Conservation (phyloP, 2,797 vertebrate species). For the Scleropages formosus region DNA sequence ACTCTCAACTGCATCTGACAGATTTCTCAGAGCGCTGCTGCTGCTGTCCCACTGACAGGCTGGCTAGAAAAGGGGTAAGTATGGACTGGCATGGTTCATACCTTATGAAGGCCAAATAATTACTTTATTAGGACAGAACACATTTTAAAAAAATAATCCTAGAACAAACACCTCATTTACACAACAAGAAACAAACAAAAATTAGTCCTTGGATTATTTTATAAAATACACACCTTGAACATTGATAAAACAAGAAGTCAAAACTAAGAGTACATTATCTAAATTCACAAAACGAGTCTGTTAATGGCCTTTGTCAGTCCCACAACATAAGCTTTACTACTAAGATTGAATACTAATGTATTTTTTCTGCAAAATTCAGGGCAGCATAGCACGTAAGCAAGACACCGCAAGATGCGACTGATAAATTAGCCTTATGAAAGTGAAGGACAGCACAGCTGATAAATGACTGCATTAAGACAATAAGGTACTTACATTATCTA, state of each 20-base stretch:
- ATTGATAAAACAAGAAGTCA: not conserved
- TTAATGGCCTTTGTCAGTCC: no score
- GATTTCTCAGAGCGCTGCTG: not conserved
- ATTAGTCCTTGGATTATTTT: no score
- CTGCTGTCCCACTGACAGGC: not conserved
- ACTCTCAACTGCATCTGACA: not conserved
- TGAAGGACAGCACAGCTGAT: not conserved
- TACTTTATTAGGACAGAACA: not conserved
- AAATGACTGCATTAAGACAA: constrained; percentile 1
- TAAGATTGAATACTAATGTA: no score
- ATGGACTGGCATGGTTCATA: not conserved
- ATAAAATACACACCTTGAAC: no score
- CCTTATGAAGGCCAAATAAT: constrained; percentile 6
- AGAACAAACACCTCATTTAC: not conserved
- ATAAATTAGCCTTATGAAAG: not conserved
- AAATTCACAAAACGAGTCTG: no score
- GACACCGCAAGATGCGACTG: not conserved
- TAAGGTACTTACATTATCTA: not conserved
- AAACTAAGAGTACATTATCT: no score
- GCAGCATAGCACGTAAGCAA: not conserved
- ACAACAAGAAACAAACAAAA: not conserved
- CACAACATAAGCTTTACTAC: no score
- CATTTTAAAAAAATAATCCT: not conserved
- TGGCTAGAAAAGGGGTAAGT: not conserved
- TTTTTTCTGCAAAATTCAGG: no score